These are phyloP conservation scores for Chondrilla cf. caribensis DNA, from an alignment of 37 sponge, comb jelly and placozoan species.

Conservation along the genomic window DNA sequence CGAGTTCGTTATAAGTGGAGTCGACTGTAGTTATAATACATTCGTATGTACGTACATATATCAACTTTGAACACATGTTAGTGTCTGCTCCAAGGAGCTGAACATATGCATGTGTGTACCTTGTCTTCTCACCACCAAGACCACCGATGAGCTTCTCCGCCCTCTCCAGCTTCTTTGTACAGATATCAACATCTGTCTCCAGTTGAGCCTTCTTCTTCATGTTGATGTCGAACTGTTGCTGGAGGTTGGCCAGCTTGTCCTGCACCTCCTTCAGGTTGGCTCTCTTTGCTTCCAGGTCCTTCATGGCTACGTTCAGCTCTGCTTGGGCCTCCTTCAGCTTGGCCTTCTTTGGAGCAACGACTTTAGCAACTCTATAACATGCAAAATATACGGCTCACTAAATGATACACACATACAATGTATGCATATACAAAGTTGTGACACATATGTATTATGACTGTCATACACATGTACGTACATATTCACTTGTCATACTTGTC, in stretches of 20 bases:
- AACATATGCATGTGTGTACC: too few species aligned
- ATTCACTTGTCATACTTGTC: conserved; percentile 89
- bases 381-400: too few species aligned
- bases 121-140: conserved; percentile 93
- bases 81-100: too few species aligned
- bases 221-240: conserved; percentile 88
- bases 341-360: conserved; percentile 97
- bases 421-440: too few species aligned
- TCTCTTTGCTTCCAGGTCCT: conserved; percentile 80
- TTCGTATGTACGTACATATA: too few species aligned
- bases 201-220: conserved; percentile 85
- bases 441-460: too few species aligned
- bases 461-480: background rate
- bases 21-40: too few species aligned
- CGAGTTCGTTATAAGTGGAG: too few species aligned
- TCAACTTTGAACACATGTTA: too few species aligned
- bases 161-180: conserved; percentile 90
- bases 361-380: conserved; percentile 78
- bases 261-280: conserved; percentile 82
- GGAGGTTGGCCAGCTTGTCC: conserved; percentile 83
- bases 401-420: too few species aligned
- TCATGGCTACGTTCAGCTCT: conserved; percentile 89
- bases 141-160: conserved; percentile 98
- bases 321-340: conserved; percentile 86
- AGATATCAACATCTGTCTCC: conserved; percentile 80